These are phyloP conservation scores for Donacobius atricapilla DNA, from an alignment of 2,113 vertebrate species.

Conservation along the genomic window DNA sequence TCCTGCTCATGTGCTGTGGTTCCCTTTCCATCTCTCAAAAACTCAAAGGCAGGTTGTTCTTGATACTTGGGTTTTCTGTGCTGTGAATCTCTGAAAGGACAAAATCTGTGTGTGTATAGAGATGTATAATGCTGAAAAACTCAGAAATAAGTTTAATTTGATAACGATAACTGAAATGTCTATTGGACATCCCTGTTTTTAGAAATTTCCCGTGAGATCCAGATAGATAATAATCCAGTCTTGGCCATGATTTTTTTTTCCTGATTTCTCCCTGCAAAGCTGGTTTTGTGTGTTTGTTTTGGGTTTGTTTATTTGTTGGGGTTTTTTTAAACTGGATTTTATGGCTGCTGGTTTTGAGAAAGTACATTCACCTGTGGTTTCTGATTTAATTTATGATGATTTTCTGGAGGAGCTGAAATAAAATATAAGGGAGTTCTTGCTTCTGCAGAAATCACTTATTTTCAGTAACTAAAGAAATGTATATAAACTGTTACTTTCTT, in stretches of 20 bases:
- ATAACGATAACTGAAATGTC: not conserved
- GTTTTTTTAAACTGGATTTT: not conserved
- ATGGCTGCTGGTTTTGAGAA: not conserved
- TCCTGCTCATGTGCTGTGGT: not conserved
- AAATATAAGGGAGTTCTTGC: not conserved
- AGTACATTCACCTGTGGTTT: not conserved
- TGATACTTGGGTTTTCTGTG: not conserved
- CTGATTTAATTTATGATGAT: not conserved
- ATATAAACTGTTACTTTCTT: not conserved
- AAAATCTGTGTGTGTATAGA: not conserved
- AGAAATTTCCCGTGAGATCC: not conserved
- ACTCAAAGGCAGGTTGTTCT: not conserved
- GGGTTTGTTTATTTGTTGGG: not conserved
- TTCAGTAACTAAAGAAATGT: not conserved
- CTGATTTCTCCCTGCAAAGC: not conserved
- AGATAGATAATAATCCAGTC: not conserved
- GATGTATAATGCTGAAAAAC: not conserved
- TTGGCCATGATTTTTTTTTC: not conserved
- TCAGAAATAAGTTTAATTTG: not conserved
- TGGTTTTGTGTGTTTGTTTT: not conserved
- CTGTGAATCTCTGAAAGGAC: not conserved
- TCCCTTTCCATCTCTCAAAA: not conserved
- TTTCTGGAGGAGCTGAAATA: not conserved
- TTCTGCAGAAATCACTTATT: not conserved
- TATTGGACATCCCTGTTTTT: not conserved